Base-by-base conservation (phyloP, 1,140 invertebrate genomes). In the Polypedilum vanderplanki region DNA sequence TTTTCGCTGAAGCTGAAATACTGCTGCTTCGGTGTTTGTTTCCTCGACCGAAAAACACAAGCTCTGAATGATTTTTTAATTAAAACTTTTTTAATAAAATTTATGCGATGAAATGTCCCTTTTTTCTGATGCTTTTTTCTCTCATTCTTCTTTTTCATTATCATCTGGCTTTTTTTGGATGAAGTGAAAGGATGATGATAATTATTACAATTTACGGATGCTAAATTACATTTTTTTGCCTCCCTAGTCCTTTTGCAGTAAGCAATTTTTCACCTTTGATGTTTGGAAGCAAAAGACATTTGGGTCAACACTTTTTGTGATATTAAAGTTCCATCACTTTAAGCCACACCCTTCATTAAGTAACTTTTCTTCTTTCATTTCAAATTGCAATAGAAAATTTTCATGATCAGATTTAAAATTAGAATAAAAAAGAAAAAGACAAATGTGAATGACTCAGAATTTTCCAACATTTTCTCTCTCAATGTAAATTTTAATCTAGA, bases 101-200 rank as follows among this genome's bases (percentile, higher is more conserved):
- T 70, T 70, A 70, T 70, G 65, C 65, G 20, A 70, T 70, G 65
- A 70, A 70, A 70, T 70, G 65, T 70, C 65, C 65, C 20, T 70
- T 70, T 70, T 57, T 17, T 20, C 20, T 57, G 46, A 57, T 57
- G 46, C 46, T 57, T 57, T 57, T 57, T 12, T n/a, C 12, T 57
- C n/a, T 46, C 7, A n/a, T 12, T 57, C 46, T 57, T 12, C 12
- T 46, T 15, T 46, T 46, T 46, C 41, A 46, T 46, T 57, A 57
- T n/a, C 4, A n/a, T 15, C 12, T 57, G 46, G 10, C 24, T 57
- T n/a, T 57, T 12, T n/a, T n/a, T n/a, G n/a, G n/a, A 57, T 57
- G 12, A 57, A 57, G 46, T 57, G 8, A n/a, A 57, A n/a, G 46
- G 46, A 57, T 57, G 41, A 10, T 46, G n/a, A 57, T 57, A n/a